A percentile compares a stretch with the other conserved stretches of the same genome.
These are phyloP conservation scores for Acleris sparsana DNA, from an alignment of 2,888 invertebrate genomes.

Conservation along the genomic window DNA sequence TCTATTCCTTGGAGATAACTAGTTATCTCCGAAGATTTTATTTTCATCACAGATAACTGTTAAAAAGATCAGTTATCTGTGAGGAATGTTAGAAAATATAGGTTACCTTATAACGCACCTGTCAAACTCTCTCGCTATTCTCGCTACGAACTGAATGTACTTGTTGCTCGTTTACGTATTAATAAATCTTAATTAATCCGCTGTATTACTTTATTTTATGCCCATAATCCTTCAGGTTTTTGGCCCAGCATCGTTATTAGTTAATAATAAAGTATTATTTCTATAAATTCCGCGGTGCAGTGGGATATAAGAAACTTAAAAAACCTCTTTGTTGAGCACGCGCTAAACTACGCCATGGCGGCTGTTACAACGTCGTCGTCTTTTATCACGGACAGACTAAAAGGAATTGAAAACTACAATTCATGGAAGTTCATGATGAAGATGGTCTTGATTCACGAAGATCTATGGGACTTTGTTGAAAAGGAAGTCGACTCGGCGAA, in stretches of 20 bases:
- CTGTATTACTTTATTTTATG: not conserved
- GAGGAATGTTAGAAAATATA: too few relatives aligned
- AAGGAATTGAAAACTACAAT: not conserved
- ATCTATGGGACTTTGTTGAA: not conserved
- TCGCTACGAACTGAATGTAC: too few relatives aligned
- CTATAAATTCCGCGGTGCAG: not conserved
- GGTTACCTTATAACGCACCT: too few relatives aligned
- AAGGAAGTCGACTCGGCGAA: not conserved
- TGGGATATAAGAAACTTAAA: not conserved
- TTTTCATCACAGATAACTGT: too few relatives aligned
- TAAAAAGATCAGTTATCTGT: too few relatives aligned
- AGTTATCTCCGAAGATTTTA: too few relatives aligned
- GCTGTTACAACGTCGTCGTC: not conserved
- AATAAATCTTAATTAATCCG: not conserved
- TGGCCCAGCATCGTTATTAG: not conserved
- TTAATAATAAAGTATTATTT: slow-evolving; percentile 1
- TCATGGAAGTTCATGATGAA: slow-evolving; percentile 2
- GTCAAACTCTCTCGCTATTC: too few relatives aligned
- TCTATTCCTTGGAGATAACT: too few relatives aligned
- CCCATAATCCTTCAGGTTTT: not conserved
- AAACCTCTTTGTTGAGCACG: not conserved
- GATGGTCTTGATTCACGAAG: slow-evolving; percentile 1
- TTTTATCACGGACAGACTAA: not conserved
- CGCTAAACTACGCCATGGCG: not conserved
- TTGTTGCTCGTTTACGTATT: too few relatives aligned